Percentiles rank a stretch among this genome's conserved stretches.
Evolutionary conservation across 2,113 vertebrate species (phyloP).

Genomic region (Euleptes europaea): DNA sequence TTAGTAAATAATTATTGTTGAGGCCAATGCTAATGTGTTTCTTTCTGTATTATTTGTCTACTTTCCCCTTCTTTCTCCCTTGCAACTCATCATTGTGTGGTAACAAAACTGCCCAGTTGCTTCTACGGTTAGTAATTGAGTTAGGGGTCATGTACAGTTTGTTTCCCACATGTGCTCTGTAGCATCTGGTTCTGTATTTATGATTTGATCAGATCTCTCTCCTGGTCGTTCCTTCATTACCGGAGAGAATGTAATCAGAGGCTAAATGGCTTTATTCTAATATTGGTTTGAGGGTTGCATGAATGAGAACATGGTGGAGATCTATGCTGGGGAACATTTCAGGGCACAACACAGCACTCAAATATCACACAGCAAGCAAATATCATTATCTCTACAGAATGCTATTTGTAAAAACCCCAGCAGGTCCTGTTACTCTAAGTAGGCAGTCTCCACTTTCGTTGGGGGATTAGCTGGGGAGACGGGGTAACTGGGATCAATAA

Average conservation of each 20-base stretch:
- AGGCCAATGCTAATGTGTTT: neutral
- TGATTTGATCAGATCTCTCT: neutral
- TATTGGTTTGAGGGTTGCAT: neutral
- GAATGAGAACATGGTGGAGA: neutral
- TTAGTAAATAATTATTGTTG: neutral
- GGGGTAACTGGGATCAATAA: too few relatives aligned
- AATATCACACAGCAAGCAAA: too few relatives aligned
- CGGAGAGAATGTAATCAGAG: neutral
- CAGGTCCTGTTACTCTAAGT: too few relatives aligned
- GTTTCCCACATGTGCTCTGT: neutral
- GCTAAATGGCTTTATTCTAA: slow-evolving; percentile 3
- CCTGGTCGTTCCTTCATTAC: neutral
- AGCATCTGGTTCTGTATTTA: neutral
- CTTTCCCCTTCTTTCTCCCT: accelerated
- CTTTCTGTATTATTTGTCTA: accelerated
- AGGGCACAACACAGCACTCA: too few relatives aligned
- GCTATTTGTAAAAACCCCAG: too few relatives aligned
- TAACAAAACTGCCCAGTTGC: neutral
- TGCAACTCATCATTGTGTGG: neutral
- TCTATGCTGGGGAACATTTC: neutral
- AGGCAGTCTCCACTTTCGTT: too few relatives aligned
- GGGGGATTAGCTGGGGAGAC: too few relatives aligned
- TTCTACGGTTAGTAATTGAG: neutral
- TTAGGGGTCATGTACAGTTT: too few relatives aligned
- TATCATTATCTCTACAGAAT: too few relatives aligned